Conservation (phyloP, 2,113 vertebrate species). For the Lagopus muta region DNA sequence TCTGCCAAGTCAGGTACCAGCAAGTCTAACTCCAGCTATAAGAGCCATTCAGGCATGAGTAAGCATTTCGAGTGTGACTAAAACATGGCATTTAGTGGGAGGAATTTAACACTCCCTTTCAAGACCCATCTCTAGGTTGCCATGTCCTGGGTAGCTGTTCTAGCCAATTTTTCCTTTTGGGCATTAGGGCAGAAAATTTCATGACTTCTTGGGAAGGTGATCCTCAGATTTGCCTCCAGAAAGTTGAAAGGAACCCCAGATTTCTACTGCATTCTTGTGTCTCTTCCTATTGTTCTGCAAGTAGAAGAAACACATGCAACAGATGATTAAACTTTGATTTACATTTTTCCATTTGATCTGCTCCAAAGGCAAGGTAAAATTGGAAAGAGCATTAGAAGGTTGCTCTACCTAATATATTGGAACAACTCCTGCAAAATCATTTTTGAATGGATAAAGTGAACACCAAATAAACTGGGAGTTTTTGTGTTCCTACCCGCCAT, state of each 20-base stretch:
- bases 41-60: background rate
- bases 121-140: background rate
- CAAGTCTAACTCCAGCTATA: background rate
- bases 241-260: background rate
- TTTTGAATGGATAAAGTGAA: background rate
- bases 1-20: background rate
- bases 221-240: background rate
- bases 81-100: background rate
- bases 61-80: background rate
- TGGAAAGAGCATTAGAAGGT: background rate
- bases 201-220: background rate
- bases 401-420: background rate
- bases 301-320: background rate
- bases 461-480: background rate
- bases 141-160: background rate
- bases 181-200: background rate
- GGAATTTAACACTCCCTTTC: constrained; percentile 5
- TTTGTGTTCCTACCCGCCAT: background rate
- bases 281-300: background rate
- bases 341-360: background rate
- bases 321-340: background rate
- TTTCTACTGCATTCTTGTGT: background rate
- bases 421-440: background rate
- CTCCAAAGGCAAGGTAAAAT: background rate
- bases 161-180: background rate